Evolutionary conservation across 2,113 vertebrate species (phyloP), one percentile per base, ranked within the genome.

Genomic region (Lophotis ruficrista): DNA sequence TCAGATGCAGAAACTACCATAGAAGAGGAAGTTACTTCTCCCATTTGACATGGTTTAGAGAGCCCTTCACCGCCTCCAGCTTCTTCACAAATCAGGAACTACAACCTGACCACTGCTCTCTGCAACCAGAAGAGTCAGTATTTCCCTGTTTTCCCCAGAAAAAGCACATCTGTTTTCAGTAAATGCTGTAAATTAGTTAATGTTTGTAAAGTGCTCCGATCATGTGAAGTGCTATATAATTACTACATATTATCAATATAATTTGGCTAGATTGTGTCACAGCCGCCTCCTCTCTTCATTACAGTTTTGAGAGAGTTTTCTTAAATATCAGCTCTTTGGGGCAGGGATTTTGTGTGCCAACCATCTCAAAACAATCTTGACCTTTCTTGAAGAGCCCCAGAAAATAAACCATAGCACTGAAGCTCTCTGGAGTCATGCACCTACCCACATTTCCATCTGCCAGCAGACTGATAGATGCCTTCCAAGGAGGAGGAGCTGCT

Each of bases 151-250:
- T 84, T 78, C 24, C 50, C 11, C 75, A 47, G 50, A 93, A 82
- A 96, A 93, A 68, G 22, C 82, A 58, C 94, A 89, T 93, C 91
- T 94, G 87, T 96, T 97, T 97, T 58, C 96, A 89, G 91, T 81
- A 97, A 97, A 97, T 78, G 93, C 96, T 88, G 94, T 95, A 94
- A 97, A 97, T 97, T 94, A 96, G 94, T 97, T 97, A 97, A 96
- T 97, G 96, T 92, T 97, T 97, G 93, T 68, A 94, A 97, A 97
- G 95, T 95, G 93, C 95, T 94, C 93, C 92, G 96, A 90, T 97
- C 91, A 31, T 90, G 90, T 96, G 96, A 95, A 96, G 96, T 95
- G 91, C 70, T 54, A 80, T 87, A 61, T 96, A 97, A 97, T 97
- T 97, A 90, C 96, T 75, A 95, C 18, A 0, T 88, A 87, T 93